phyloP scores from a whole-genome alignment of 2,797 vertebrate species.

The Rhyacichthys aspro region DNA sequence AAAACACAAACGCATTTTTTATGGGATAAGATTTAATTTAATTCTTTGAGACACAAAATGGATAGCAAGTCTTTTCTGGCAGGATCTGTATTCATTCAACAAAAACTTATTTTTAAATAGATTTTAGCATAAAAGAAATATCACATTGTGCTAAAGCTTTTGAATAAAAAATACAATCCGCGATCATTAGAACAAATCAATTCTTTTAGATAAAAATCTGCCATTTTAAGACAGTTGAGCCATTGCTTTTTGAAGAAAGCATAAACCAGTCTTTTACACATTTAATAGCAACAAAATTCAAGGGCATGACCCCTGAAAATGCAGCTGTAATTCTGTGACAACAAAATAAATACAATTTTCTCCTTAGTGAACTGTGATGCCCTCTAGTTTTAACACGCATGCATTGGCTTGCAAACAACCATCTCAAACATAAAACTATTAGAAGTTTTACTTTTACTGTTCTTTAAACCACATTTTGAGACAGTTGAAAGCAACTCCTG shows the following conservation, averaged over 20 bases:
- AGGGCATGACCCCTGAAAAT: slow-evolving; percentile 64
- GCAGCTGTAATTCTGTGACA: slow-evolving; percentile 73
- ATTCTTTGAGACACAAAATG: slow-evolving; percentile 55
- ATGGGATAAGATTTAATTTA: slow-evolving; percentile 47
- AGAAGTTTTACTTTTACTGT: slow-evolving; percentile 9
- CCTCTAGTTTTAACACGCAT: slow-evolving; percentile 26
- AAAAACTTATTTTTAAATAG: slow-evolving; percentile 37
- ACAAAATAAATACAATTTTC: slow-evolving; percentile 61
- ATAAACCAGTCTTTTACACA: slow-evolving; percentile 81
- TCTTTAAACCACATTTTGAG: slow-evolving; percentile 15
- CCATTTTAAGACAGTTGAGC: slow-evolving; percentile 42
- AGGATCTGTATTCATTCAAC: slow-evolving; percentile 27
- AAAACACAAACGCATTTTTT: not conserved
- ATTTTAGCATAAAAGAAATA: slow-evolving; percentile 32
- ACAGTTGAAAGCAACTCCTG: slow-evolving; percentile 5
- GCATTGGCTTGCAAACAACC: not conserved
- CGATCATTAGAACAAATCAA: slow-evolving; percentile 24
- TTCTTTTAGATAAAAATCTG: slow-evolving; percentile 44
- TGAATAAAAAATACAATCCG: slow-evolving; percentile 50
- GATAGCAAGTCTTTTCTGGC: slow-evolving; percentile 36
- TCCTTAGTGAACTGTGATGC: slow-evolving; percentile 31
- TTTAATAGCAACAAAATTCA: slow-evolving; percentile 67
- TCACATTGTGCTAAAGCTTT: slow-evolving; percentile 33
- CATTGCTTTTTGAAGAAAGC: slow-evolving; percentile 62
- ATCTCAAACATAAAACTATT: slow-evolving; percentile 11